Evolutionary conservation across 2,797 vertebrate genomes (phyloP).

Genomic region (Xenopus petersii): DNA sequence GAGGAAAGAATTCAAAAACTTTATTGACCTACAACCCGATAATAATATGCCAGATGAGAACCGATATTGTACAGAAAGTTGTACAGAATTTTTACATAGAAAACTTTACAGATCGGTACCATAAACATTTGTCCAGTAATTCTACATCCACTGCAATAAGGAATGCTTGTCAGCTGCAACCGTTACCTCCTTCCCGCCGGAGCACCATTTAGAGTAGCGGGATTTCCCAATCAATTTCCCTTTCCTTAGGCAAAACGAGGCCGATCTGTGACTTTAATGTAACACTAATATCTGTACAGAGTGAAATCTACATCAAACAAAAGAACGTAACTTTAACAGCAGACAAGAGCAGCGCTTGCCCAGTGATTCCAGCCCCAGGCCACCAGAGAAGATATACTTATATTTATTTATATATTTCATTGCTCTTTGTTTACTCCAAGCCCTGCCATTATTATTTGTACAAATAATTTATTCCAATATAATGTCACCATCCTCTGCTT

Average conservation of each 20-base stretch:
- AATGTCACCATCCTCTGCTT: slow-evolving; percentile 57
- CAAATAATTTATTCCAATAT: slow-evolving; percentile 59
- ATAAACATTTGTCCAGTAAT: slow-evolving; percentile 92
- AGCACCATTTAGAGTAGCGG: slow-evolving; percentile 86
- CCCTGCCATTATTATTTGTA: slow-evolving; percentile 69
- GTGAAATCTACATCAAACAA: slow-evolving; percentile 91
- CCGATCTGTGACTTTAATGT: slow-evolving; percentile 82
- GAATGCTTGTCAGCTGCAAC: slow-evolving; percentile 80
- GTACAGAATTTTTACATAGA: slow-evolving; percentile 85
- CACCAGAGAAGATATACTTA: slow-evolving; percentile 64
- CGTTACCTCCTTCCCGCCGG: no score
- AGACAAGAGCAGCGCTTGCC: slow-evolving; percentile 81
- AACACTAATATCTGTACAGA: slow-evolving; percentile 89
- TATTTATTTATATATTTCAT: slow-evolving; percentile 62
- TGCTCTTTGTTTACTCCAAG: slow-evolving; percentile 77
- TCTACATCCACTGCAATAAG: slow-evolving; percentile 92
- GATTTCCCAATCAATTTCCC: slow-evolving; percentile 84
- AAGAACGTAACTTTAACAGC: slow-evolving; percentile 74
- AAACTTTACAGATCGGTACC: slow-evolving; percentile 99
- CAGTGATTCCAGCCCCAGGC: slow-evolving; percentile 76
- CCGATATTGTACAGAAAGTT: slow-evolving; percentile 97
- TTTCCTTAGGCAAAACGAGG: slow-evolving; percentile 72
- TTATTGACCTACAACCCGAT: slow-evolving; percentile 99
- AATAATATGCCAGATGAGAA: slow-evolving; percentile 95
- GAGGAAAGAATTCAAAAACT: slow-evolving; percentile 98